Evolutionary conservation across 2,888 invertebrate genomes (phyloP).

Genomic region (Stenodera caucasica): DNA sequence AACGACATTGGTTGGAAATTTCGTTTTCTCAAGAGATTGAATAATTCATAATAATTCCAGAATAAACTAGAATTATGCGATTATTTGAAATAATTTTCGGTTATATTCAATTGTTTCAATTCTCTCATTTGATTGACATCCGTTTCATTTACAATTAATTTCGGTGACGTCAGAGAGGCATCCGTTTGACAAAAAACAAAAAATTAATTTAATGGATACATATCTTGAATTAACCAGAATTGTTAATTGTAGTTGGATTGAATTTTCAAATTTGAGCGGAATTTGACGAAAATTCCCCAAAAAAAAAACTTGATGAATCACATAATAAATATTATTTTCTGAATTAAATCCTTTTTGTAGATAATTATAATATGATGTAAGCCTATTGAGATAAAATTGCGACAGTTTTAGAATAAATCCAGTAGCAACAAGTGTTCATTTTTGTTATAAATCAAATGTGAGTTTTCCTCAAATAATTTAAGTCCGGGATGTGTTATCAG

Average conservation of each 20-base stretch:
- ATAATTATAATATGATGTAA: neutral
- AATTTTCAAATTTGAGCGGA: too few relatives aligned
- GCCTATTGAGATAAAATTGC: neutral
- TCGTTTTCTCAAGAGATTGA: too few relatives aligned
- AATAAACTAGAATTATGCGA: too few relatives aligned
- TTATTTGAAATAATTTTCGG: too few relatives aligned
- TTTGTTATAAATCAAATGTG: too few relatives aligned
- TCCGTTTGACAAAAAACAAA: neutral
- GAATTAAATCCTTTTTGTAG: neutral
- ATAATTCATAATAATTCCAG: too few relatives aligned
- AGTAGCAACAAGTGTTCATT: neutral
- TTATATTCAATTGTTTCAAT: too few relatives aligned
- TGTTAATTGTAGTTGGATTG: neutral
- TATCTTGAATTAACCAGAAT: neutral
- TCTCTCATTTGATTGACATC: neutral
- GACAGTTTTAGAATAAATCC: neutral
- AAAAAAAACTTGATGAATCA: too few relatives aligned
- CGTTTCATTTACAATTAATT: neutral
- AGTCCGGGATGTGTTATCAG: too few relatives aligned
- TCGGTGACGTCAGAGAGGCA: neutral
- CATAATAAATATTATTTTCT: neutral
- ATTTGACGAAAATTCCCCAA: too few relatives aligned
- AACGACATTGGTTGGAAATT: too few relatives aligned
- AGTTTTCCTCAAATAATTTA: too few relatives aligned
- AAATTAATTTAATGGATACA: neutral